phyloP scores from a whole-genome alignment of 2,888 invertebrate genomes.

The Eudasyphora cyanicolor region DNA sequence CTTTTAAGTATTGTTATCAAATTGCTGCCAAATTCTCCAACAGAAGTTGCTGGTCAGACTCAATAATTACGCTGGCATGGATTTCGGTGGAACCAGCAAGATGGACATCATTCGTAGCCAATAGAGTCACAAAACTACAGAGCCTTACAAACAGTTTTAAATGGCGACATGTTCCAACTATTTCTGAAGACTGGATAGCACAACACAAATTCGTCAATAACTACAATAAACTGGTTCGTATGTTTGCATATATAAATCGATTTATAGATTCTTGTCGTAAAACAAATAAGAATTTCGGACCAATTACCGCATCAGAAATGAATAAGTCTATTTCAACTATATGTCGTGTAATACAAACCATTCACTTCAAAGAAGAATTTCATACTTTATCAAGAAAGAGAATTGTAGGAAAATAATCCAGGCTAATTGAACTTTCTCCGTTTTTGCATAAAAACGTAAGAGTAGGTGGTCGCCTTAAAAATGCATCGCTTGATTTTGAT shows the following conservation, averaged over 20 bases:
- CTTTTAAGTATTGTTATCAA: slow-evolving; percentile 24
- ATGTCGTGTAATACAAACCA: too few relatives aligned
- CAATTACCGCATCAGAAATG: too few relatives aligned
- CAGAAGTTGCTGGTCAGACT: slow-evolving; percentile 47
- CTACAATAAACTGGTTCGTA: background rate
- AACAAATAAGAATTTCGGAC: background rate
- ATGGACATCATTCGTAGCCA: slow-evolving; percentile 37
- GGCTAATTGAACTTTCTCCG: too few relatives aligned
- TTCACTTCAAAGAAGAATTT: too few relatives aligned
- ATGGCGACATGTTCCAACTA: slow-evolving; percentile 15
- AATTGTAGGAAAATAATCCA: too few relatives aligned
- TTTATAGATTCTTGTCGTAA: background rate
- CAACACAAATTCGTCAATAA: background rate
- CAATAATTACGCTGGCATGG: slow-evolving; percentile 31
- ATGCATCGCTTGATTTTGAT: slow-evolving; percentile 7
- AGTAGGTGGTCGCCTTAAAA: too few relatives aligned
- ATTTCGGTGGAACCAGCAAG: slow-evolving; percentile 6
- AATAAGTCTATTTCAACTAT: too few relatives aligned
- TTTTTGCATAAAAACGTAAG: too few relatives aligned
- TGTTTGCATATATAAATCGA: background rate
- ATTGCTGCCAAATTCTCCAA: too few relatives aligned
- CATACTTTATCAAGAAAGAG: too few relatives aligned
- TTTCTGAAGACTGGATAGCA: too few relatives aligned
- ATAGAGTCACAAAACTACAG: slow-evolving; percentile 34
- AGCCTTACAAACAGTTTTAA: background rate